A percentile compares a stretch with the other conserved stretches of the same genome.
These are phyloP conservation scores for Drosophila parthenogenetica DNA, from an alignment of 2,888 invertebrate genomes.

Conservation along the genomic window DNA sequence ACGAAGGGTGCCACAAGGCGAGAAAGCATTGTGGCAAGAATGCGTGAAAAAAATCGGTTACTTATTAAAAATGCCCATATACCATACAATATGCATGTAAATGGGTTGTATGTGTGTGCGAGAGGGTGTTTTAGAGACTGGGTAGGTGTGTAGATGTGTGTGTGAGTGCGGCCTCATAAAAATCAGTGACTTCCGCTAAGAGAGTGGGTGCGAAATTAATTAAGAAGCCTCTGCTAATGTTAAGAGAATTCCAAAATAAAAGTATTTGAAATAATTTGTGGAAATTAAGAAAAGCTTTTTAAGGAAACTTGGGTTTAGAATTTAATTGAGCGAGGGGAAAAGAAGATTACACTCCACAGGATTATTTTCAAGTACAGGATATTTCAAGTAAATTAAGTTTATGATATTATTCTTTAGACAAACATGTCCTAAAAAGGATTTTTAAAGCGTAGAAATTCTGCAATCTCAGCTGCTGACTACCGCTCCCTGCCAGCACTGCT, in stretches of 20 bases:
- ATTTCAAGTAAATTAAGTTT: no score
- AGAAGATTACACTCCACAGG: no score
- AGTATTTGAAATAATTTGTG: conserved; percentile 3
- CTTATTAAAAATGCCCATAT: conserved; percentile 80
- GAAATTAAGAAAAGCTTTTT: neutral
- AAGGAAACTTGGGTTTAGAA: no score
- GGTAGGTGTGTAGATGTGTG: conserved; percentile 19
- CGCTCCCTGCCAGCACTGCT: no score
- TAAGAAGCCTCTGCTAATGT: conserved; percentile 39
- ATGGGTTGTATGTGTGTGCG: conserved; percentile 10
- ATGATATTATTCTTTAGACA: no score
- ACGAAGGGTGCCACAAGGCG: conserved; percentile 34
- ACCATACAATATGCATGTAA: conserved; percentile 64
- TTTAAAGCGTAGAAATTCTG: neutral
- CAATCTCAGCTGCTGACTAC: conserved; percentile 30
- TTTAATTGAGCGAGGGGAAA: no score
- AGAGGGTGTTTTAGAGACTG: conserved; percentile 8
- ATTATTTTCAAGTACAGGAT: no score
- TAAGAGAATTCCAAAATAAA: conserved; percentile 3
- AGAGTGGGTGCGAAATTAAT: conserved; percentile 70
- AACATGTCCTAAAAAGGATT: no score
- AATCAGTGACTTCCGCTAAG: conserved; percentile 57
- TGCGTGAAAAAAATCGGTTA: conserved; percentile 66
- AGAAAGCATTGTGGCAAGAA: conserved; percentile 29
- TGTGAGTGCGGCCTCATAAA: conserved; percentile 60